Percentiles rank a stretch among this genome's conserved stretches.
Evolutionary conservation across 2,797 vertebrate genomes (phyloP).

Genomic region (Periophthalmus magnuspinnatus): DNA sequence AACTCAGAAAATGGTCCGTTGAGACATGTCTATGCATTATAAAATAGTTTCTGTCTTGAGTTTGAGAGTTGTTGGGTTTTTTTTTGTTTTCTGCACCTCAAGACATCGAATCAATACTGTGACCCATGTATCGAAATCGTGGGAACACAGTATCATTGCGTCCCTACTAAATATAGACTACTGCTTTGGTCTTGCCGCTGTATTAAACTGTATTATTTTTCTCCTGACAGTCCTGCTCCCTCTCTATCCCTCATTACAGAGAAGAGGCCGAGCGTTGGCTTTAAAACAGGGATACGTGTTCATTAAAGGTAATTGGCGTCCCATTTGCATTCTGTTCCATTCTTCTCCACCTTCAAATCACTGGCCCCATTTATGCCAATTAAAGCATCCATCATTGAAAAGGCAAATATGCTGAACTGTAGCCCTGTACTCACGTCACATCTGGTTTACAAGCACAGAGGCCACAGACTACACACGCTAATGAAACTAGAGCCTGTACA

Average conservation of each 20-base stretch:
- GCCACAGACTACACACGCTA: slow-evolving; percentile 10
- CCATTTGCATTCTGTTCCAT: not conserved
- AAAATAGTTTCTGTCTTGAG: too few relatives aligned
- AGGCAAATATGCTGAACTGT: not conserved
- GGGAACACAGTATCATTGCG: too few relatives aligned
- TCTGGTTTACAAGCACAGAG: not conserved
- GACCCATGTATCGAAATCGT: too few relatives aligned
- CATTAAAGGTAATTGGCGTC: not conserved
- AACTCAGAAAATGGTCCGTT: too few relatives aligned
- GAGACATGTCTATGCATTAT: too few relatives aligned
- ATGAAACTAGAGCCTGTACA: not conserved
- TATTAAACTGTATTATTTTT: not conserved
- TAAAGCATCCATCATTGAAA: not conserved
- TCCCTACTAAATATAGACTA: not conserved
- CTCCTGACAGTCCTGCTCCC: not conserved
- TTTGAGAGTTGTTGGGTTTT: too few relatives aligned
- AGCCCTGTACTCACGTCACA: slow-evolving; percentile 5
- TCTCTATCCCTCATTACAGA: not conserved
- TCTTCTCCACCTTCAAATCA: not conserved
- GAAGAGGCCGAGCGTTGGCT: not conserved
- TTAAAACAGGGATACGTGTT: not conserved
- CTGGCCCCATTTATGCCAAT: not conserved
- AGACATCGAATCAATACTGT: too few relatives aligned
- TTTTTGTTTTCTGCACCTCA: too few relatives aligned
- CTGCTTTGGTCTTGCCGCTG: not conserved